A percentile compares a stretch with the other conserved stretches of the same genome.
Conservation (phyloP, 1,140 invertebrate genomes). For the Coboldia fuscipes region DNA sequence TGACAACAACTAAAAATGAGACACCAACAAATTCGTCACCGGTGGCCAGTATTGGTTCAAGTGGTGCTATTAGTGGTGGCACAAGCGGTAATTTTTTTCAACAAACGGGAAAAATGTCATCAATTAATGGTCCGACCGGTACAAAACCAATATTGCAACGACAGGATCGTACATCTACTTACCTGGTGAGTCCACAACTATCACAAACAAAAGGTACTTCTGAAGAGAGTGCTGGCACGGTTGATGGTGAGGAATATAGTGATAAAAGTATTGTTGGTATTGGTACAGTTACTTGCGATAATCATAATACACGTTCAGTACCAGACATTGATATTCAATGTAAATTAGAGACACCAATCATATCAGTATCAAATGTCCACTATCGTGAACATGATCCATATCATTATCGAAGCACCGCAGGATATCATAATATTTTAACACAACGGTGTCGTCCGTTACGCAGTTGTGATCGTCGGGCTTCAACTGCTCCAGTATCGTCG, state of each 20-base stretch:
- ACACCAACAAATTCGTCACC: constrained; percentile 11
- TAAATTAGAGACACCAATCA: constrained; percentile 21
- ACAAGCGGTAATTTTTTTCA: constrained; percentile 5
- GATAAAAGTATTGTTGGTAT: neutral
- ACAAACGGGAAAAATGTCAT: constrained; percentile 10
- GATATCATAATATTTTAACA: constrained; percentile 30
- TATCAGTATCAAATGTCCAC: constrained; percentile 18
- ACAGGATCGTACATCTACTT: constrained; percentile 57
- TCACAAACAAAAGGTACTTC: constrained; percentile 48
- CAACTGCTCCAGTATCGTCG: constrained; percentile 49
- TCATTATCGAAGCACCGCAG: constrained; percentile 32
- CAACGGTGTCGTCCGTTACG: constrained; percentile 31
- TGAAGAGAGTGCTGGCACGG: constrained; percentile 44
- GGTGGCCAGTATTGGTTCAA: neutral
- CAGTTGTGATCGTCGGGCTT: constrained; percentile 47
- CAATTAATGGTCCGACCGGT: constrained; percentile 19
- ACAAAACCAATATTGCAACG: constrained; percentile 57
- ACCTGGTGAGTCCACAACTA: constrained; percentile 49
- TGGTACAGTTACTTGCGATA: constrained; percentile 22
- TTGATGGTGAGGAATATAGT: constrained; percentile 15
- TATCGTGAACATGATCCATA: constrained; percentile 18
- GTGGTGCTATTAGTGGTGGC: constrained; percentile 3
- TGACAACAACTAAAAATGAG: constrained; percentile 26
- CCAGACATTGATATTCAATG: constrained; percentile 77
- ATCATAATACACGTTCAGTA: constrained; percentile 56